Base-by-base conservation (phyloP, 2,797 vertebrate genomes). In the Muscicapa striata region DNA sequence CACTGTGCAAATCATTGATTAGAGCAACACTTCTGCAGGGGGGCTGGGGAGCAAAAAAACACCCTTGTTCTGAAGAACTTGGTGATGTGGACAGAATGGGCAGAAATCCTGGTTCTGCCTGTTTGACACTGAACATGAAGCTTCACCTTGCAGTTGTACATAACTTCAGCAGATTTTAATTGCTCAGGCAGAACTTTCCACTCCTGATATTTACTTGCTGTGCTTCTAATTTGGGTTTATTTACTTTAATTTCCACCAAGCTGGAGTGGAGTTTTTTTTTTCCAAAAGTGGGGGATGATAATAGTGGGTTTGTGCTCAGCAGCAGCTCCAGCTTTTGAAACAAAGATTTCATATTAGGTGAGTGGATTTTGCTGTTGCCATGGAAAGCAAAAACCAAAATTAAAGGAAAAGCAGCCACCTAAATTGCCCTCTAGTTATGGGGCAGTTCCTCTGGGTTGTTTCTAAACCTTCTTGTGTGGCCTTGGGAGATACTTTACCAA, bases 81-180 rank as follows among this genome's bases (percentile, higher is more conserved):
- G 0, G 1, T 51, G 40, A 6, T 27, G 18, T 2, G 52, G 48
- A 3, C 24, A 27, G 68, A 59, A 62, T 13, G 55, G 36, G 5
- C 46, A 83, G 72, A 63, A 55, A 26, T 61, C 57, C 61, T 1
- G 4, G 3, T 18, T 51, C 66, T 79, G 54, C 1, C 0, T 18
- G 10, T 24, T 43, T 45, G 51, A 27, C 15, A 13, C 55, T 63
- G 30, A 52, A 3, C 6, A 0, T 54, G n/a, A 51, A 23, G 12
- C 41, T 51, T 48, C 55, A 73, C 52, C 36, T 48, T 62, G 32
- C n/a, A 57, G 6, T 12, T 91, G 34, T 16, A 15, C 36, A 3
- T 16, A 14, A 34, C 40, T 64, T 70, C 1, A 84, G 24, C 17
- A 64, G 69, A 54, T 66, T 85, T 76, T 66, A 74, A 41, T 89